phyloP scores from a whole-genome alignment of 2,797 vertebrate genomes.

The Champsocephalus gunnari region DNA sequence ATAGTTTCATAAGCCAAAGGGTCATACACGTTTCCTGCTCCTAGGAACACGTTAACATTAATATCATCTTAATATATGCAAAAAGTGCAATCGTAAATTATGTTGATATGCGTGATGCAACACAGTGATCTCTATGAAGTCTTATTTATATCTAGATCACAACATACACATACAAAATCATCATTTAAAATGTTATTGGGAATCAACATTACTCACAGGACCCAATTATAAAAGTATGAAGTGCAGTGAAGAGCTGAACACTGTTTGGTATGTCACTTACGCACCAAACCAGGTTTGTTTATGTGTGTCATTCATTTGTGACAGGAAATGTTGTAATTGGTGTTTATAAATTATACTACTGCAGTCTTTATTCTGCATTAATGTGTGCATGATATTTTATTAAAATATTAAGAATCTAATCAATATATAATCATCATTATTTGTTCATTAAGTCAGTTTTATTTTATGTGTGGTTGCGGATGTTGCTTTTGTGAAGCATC shows the following conservation, averaged over 20 bases:
- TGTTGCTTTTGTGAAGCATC: not conserved
- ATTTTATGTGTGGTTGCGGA: not conserved
- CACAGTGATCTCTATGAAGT: not conserved
- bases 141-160: not conserved
- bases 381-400: not conserved
- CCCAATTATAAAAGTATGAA: not conserved
- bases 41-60: not conserved
- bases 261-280: not conserved
- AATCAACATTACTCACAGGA: not conserved
- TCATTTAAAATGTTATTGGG: no score
- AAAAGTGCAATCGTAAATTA: not conserved
- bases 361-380: not conserved
- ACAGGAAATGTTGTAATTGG: not conserved
- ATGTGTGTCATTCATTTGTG: not conserved
- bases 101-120: not conserved
- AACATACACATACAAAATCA: not conserved
- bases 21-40: not conserved
- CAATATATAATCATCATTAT: not conserved
- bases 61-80: not conserved
- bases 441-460: not conserved
- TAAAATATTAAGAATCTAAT: not conserved
- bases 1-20: conserved; percentile 43
- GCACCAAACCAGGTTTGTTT: no score
- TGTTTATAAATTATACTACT: not conserved
- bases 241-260: not conserved